Conservation (phyloP, 2,888 invertebrate species). For the Stomorhina lunata region DNA sequence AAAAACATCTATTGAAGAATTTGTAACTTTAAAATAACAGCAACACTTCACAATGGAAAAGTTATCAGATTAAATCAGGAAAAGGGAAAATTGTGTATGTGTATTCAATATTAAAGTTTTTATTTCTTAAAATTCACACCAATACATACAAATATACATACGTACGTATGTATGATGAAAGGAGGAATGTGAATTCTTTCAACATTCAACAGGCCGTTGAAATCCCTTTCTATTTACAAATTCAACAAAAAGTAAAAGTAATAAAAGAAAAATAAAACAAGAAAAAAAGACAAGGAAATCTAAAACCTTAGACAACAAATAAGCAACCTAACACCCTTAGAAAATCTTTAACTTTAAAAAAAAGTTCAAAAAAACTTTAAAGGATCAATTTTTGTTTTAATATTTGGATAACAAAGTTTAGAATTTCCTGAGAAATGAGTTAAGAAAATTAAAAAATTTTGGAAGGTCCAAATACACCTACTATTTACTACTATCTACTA, state of each 20-base stretch:
- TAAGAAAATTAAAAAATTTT: no score
- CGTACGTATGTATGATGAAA: background rate
- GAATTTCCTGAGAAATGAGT: no score
- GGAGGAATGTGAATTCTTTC: background rate
- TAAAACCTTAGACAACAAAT: conserved; percentile 28
- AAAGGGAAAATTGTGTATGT: no score
- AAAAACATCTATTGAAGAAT: no score
- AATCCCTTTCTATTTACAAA: background rate
- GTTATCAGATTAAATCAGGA: background rate
- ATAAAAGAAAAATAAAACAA: background rate
- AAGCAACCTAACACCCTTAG: conserved; percentile 14
- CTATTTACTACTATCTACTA: no score
- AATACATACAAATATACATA: background rate
- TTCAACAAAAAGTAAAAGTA: background rate
- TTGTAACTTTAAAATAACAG: no score
- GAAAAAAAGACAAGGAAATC: background rate
- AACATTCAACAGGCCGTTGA: conserved; percentile 44
- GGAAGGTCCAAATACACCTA: no score
- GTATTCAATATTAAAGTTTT: no score
- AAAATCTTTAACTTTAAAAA: background rate
- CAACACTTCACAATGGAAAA: no score
- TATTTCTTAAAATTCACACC: background rate
- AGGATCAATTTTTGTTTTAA: background rate
- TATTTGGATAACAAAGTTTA: no score
- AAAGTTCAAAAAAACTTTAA: background rate